These are phyloP conservation scores for Hirundo rustica DNA, from an alignment of 2,797 vertebrate genomes.

Conservation along the genomic window DNA sequence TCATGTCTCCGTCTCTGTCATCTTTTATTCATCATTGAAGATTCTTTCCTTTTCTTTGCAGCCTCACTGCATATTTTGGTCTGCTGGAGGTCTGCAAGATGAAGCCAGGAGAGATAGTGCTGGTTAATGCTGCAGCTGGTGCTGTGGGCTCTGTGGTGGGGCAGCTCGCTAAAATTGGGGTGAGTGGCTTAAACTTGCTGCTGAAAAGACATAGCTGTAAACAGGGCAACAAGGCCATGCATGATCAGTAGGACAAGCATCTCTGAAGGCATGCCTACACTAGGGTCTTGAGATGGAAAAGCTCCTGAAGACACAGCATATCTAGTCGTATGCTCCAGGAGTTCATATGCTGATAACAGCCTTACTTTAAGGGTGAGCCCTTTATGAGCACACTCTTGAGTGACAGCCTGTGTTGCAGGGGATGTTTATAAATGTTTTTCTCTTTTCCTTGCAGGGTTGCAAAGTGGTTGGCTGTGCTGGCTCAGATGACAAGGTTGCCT, in stretches of 20 bases:
- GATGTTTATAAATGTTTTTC: not conserved
- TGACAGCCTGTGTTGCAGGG: not conserved
- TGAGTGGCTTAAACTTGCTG: slow-evolving; percentile 41
- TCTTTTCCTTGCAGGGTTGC: slow-evolving; percentile 78
- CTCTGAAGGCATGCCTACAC: not conserved
- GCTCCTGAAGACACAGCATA: not conserved
- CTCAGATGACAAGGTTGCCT: slow-evolving; percentile 85
- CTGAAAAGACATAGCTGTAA: not conserved
- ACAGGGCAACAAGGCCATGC: not conserved
- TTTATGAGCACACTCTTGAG: not conserved
- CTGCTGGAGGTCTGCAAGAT: slow-evolving; percentile 84
- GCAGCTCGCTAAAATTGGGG: slow-evolving; percentile 89
- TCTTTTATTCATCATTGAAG: not conserved
- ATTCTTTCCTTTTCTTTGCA: slow-evolving; percentile 51
- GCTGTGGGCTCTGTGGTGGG: slow-evolving; percentile 89
- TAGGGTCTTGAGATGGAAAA: not conserved
- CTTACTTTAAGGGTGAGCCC: not conserved
- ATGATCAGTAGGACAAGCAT: not conserved
- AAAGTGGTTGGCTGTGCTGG: slow-evolving; percentile 89
- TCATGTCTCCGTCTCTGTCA: not conserved
- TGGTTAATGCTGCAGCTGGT: slow-evolving; percentile 90
- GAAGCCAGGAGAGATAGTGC: slow-evolving; percentile 84
- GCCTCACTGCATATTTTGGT: slow-evolving; percentile 88
- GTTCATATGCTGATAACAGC: rapidly evolving
- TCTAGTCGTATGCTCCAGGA: not conserved